A percentile compares a stretch with the other conserved stretches of the same genome.
These are phyloP conservation scores for Brachionus paranguensis DNA, from an alignment of 1,140 invertebrate genomes.

Conservation along the genomic window DNA sequence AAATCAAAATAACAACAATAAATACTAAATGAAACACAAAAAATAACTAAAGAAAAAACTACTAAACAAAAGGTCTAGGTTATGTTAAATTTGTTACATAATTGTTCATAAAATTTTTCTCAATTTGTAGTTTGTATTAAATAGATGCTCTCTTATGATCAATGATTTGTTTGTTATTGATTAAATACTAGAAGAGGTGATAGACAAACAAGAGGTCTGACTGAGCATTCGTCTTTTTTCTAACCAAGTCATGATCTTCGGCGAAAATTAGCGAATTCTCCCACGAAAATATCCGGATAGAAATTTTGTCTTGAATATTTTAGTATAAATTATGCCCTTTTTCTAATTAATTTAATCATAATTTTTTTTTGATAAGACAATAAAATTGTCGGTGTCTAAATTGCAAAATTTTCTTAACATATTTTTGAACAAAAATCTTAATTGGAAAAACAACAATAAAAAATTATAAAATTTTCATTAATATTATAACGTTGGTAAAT, in stretches of 20 bases:
- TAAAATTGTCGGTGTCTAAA: background rate
- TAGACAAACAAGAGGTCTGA: background rate
- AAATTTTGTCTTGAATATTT: background rate
- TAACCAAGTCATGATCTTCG: background rate
- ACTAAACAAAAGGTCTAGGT: slow-evolving; percentile 27
- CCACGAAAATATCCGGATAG: background rate
- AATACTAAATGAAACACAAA: background rate
- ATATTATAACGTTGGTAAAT: too few species aligned
- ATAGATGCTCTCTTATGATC: background rate
- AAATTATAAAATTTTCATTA: too few species aligned
- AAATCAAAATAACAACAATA: slow-evolving; percentile 27
- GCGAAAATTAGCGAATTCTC: too few species aligned
- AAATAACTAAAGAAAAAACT: slow-evolving; percentile 4
- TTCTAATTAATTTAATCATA: background rate
- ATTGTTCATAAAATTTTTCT: background rate
- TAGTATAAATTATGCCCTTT: background rate
- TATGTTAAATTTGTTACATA: slow-evolving; percentile 25
- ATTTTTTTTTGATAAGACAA: background rate
- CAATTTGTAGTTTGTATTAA: background rate
- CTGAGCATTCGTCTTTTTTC: background rate
- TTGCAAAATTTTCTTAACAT: background rate
- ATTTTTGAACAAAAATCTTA: too few species aligned
- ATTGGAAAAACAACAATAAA: too few species aligned
- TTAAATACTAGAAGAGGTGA: background rate
- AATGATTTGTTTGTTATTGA: background rate